Evolutionary conservation across 2,888 invertebrate species (phyloP), one percentile per base, ranked within the genome.

Genomic region (Hypena proboscidalis): DNA sequence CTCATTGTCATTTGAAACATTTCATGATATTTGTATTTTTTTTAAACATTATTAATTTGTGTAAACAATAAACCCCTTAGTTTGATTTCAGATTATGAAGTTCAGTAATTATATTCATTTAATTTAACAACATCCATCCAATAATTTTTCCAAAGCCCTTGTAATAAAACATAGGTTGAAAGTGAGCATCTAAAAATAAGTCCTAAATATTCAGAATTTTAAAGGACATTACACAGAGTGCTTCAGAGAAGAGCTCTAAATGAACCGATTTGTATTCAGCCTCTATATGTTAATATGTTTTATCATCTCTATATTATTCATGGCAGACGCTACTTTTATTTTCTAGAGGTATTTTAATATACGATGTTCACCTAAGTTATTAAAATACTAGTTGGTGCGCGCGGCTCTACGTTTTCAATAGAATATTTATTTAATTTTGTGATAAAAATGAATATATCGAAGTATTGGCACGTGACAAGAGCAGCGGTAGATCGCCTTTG

Each of bases 241-340:
- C 34, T 58, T 57, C 53, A 50, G 45, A 44, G 45, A 27, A 43
- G 49, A 44, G 30, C 43, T 20, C 20, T 9, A 67, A 80, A 81
- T 77, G 68, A 77, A 66, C 34, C 77, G 58, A 80, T 82, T 79
- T 80, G 67, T 77, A 82, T 82, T 74, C 81, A 71, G 67, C 55
- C 60, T 60, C 59, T 60, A 64, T 71, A 71, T 68, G 68, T 67
- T 70, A 67, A 71, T 66, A 70, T 66, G 62, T 67, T 74, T 73
- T 73, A 75, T 71, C 67, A 65, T 67, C 67, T 55, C 62, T 52
- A 57, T 65, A 67, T 73, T 74, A 70, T 71, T 67, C 72, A 72
- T 67, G 55, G 48, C 64, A 62, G 64, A 67, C 58, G 46, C 33
- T 53, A 58, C 64, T 70, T 67, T 71, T 71, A 71, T 74, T 65